These are phyloP conservation scores for Nasonia vitripennis DNA, from an alignment of 1,140 invertebrate genomes.

Conservation along the genomic window DNA sequence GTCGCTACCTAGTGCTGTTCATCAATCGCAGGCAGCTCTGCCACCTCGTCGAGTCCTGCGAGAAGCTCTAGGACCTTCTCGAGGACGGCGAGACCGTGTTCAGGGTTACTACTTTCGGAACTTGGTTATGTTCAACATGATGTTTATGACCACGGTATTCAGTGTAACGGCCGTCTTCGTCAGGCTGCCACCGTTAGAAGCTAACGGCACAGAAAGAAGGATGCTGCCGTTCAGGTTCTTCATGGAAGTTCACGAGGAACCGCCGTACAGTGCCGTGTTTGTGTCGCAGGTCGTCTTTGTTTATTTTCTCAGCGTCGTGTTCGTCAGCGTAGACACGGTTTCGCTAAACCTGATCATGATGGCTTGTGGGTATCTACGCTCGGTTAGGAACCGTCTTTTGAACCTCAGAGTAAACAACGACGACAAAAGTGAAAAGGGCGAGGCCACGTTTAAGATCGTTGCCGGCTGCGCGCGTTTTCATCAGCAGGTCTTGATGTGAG, in stretches of 20 bases:
- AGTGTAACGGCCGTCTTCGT: neutral
- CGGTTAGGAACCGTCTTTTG: neutral
- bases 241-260: constrained; percentile 26
- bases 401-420: neutral
- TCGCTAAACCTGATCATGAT: constrained; percentile 19
- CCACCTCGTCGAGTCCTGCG: neutral
- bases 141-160: neutral
- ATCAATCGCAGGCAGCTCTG: neutral
- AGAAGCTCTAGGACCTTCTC: constrained; percentile 6
- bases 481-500: constrained; percentile 27
- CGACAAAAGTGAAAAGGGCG: neutral
- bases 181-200: neutral
- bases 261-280: neutral
- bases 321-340: neutral
- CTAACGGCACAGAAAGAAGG: neutral
- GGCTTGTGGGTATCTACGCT: constrained; percentile 39
- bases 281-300: neutral
- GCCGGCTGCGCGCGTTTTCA: neutral
- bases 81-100: neutral
- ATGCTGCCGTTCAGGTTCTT: constrained; percentile 16
- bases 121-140: neutral
- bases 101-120: neutral
- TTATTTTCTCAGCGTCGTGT: neutral
- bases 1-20: neutral
- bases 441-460: neutral